Base-by-base conservation (phyloP, 2,888 invertebrate genomes). In the Allophyes oxyacanthae region DNA sequence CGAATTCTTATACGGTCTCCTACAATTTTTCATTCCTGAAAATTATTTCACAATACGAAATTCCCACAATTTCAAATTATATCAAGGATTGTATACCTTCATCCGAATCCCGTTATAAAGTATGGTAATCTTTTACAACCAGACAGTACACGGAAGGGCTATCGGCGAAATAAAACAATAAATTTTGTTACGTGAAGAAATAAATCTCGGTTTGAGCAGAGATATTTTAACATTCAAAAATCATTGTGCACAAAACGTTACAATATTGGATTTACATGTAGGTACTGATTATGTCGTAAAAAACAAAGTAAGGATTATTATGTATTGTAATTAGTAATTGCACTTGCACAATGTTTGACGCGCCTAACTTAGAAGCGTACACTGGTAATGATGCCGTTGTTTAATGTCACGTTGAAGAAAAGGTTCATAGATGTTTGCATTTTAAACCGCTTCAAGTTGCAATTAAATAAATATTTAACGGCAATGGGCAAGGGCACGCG, bases 381-480 rank as follows among this genome's bases (percentile, higher is more conserved):
- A 51, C 14, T 34, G 38, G n/a, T 42, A 54, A 53, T 45, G 44
- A 59, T 42, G 36, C 33, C 26, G 49, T 30, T 41, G 43, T 40
- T 45, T 41, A 74, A 65, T 66, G 46, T 51, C 55, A 54, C 44
- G 44, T 56, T 20, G 33, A 50, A 38, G 13, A 30, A 55, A 25
- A 64, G 38, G 41, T 33, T 36, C 57, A 56, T 33, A 59, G 50
- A 51, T 67, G 48, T 64, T 59, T 65, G 46, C 51, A 71, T 68
- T 70, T 61, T 60, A 49, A 55, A 62, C 48, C 34, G 20, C 25
- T 64, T 63, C 43, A 41, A 71, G 69, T 71, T 70, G 65, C 64
- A 76, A 73, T 81, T 75, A 77, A 79, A 77, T 79, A 72, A 64
- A 78, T 75, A 76, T 69, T 72, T 77, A 75, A 78, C 53, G 56